phyloP scores from a whole-genome alignment of 2,888 invertebrate species.

The Philereme vetulata region DNA sequence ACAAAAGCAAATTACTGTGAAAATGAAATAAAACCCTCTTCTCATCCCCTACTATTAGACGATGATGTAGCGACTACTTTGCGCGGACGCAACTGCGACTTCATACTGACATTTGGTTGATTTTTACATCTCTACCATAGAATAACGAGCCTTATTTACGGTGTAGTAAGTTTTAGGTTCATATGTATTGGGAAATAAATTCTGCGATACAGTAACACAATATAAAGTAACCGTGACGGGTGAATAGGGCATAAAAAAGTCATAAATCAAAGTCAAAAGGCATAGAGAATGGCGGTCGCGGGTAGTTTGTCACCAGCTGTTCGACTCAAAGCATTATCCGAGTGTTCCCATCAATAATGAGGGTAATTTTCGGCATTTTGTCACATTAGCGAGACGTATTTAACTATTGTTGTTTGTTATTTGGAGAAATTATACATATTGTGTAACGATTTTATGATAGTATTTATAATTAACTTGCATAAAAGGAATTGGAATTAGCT shows the following conservation, averaged over 20 bases:
- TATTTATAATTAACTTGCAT: not conserved
- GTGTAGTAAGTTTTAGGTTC: constrained; percentile 39
- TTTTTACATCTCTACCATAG: constrained; percentile 27
- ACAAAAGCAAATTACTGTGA: constrained; percentile 82
- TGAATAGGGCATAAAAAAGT: constrained; percentile 82
- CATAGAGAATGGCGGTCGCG: constrained; percentile 80
- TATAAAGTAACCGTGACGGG: constrained; percentile 77
- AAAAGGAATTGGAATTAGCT: not conserved
- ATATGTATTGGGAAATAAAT: constrained; percentile 25
- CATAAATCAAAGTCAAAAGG: constrained; percentile 85
- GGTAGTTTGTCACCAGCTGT: constrained; percentile 79
- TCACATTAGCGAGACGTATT: constrained; percentile 78
- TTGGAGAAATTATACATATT: constrained; percentile 49
- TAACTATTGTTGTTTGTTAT: constrained; percentile 70
- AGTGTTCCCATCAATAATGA: constrained; percentile 79
- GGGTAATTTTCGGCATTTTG: constrained; percentile 81
- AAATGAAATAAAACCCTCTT: constrained; percentile 79
- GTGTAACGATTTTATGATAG: constrained; percentile 22
- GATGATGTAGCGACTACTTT: constrained; percentile 80
- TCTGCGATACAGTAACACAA: constrained; percentile 58
- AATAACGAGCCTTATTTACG: constrained; percentile 44
- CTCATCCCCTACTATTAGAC: constrained; percentile 81
- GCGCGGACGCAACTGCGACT: constrained; percentile 72
- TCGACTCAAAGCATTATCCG: constrained; percentile 64
- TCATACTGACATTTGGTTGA: constrained; percentile 54